A percentile compares a stretch with the other conserved stretches of the same genome.
phyloP scores from a whole-genome alignment of 2,113 vertebrate species.

The Aegotheles bennettii region DNA sequence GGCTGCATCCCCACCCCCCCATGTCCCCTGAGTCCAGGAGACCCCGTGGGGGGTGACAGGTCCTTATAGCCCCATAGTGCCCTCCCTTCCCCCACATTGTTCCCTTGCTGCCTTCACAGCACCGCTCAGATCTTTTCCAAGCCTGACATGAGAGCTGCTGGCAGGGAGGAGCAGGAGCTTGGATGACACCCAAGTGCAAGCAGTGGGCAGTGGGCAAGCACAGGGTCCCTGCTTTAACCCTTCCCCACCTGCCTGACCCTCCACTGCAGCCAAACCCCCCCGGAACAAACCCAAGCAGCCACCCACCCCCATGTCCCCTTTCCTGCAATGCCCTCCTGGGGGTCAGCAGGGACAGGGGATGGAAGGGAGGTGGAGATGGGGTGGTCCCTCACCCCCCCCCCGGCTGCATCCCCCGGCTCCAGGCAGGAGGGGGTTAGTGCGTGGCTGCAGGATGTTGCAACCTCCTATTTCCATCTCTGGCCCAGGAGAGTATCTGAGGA shows the following conservation, averaged over 20 bases:
- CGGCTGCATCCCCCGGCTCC: neutral
- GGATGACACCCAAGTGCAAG: neutral
- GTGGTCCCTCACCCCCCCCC: too few relatives aligned
- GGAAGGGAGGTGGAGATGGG: neutral
- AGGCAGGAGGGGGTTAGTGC: neutral
- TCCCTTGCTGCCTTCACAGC: neutral
- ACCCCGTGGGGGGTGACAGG: fast-evolving
- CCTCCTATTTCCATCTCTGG: constrained; percentile 62
- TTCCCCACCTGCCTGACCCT: neutral
- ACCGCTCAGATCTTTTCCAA: neutral
- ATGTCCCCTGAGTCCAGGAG: fast-evolving
- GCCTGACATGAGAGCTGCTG: neutral
- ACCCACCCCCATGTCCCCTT: neutral
- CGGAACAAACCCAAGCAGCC: neutral
- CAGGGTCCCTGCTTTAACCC: neutral
- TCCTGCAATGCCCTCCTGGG: neutral
- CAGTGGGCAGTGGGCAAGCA: neutral
- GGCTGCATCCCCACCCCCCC: neutral
- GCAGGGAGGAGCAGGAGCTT: constrained; percentile 4
- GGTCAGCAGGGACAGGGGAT: neutral
- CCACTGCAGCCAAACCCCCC: neutral
- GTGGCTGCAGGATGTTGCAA: constrained; percentile 52
- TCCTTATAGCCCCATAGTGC: fast-evolving
- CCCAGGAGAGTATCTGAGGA: constrained; percentile 44
- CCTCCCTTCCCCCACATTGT: neutral